Evolutionary conservation across 2,113 vertebrate species (phyloP).

Genomic region (Silurus meridionalis): DNA sequence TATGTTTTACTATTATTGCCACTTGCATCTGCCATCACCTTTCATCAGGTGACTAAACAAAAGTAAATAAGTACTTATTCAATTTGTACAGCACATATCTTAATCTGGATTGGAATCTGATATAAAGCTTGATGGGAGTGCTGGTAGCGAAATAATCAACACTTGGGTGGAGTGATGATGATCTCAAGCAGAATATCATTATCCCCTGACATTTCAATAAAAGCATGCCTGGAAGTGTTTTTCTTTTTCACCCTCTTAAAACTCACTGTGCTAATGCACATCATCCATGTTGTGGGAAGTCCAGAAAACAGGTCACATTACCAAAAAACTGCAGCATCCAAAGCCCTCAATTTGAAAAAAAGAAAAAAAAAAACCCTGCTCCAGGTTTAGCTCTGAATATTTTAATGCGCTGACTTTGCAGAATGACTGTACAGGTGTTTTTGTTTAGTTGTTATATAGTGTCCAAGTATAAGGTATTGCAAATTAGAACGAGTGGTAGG

Average conservation of each 20-base stretch:
- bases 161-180: too few relatives aligned
- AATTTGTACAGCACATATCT: not conserved
- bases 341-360: too few relatives aligned
- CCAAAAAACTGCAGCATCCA: not conserved
- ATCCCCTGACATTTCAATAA: not conserved
- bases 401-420: too few relatives aligned
- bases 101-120: too few relatives aligned
- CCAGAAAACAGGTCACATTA: not conserved
- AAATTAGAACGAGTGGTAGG: too few relatives aligned
- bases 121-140: not conserved
- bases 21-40: not conserved
- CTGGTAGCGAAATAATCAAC: not conserved
- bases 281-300: not conserved
- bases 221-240: not conserved
- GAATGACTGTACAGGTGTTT: too few relatives aligned
- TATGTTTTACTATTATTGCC: too few relatives aligned
- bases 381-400: too few relatives aligned
- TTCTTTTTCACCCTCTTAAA: not conserved
- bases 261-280: not conserved
- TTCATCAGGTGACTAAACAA: not conserved
- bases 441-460: too few relatives aligned
- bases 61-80: not conserved
- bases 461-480: too few relatives aligned
- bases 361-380: too few relatives aligned
- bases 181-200: not conserved